Evolutionary conservation across 92 coral and sea anemone species (phyloP).

Genomic region (Scolanthus callimorphus): DNA sequence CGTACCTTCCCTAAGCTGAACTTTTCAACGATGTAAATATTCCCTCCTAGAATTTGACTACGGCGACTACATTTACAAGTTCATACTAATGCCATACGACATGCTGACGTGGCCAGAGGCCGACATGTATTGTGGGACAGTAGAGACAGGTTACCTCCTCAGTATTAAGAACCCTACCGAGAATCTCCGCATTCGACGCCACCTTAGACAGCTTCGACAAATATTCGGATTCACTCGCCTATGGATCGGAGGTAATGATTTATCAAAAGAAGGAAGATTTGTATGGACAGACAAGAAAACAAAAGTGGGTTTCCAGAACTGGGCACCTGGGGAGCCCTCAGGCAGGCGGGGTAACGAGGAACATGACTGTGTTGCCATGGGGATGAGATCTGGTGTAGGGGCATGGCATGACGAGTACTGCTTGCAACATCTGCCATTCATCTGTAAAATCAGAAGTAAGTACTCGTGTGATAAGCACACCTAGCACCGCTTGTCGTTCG

Average conservation of each 20-base stretch:
- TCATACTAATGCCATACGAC: conserved; percentile 36
- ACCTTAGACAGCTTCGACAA: conserved; percentile 28
- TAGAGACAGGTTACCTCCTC: conserved; percentile 53
- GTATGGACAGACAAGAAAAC: conserved; percentile 47
- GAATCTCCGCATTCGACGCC: conserved; percentile 16
- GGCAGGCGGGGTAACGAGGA: conserved; percentile 17
- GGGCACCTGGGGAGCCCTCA: conserved; percentile 60
- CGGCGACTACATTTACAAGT: conserved; percentile 48
- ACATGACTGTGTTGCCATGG: conserved; percentile 45
- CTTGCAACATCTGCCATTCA: conserved; percentile 42
- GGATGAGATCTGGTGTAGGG: conserved; percentile 34
- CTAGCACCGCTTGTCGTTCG: too few relatives aligned
- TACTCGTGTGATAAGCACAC: too few relatives aligned
- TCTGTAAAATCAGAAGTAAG: conserved; percentile 53
- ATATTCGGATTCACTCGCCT: conserved; percentile 37
- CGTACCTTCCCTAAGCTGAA: too few relatives aligned
- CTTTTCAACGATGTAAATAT: too few relatives aligned
- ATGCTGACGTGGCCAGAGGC: conserved; percentile 77
- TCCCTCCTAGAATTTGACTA: conserved; percentile 39
- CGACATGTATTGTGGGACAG: conserved; percentile 50
- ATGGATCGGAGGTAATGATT: conserved; percentile 70
- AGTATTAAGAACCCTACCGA: conserved; percentile 24
- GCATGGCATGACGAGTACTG: conserved; percentile 48
- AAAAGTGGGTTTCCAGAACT: conserved; percentile 23
- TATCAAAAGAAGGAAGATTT: conserved; percentile 34